Base-by-base conservation (phyloP, 2,888 invertebrate genomes). In the Hypolimnas misippus region DNA sequence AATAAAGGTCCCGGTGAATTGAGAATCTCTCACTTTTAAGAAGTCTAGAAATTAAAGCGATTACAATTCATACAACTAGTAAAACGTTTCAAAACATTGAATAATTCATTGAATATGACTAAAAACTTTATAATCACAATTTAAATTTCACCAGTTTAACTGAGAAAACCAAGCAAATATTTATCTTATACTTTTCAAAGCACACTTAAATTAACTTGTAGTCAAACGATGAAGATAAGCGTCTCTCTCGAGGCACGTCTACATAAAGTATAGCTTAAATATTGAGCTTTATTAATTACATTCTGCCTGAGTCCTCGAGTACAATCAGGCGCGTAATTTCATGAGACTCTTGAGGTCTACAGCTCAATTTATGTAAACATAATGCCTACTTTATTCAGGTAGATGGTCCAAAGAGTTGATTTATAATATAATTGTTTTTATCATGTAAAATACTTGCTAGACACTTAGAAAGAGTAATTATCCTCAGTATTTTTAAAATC, bases 241-340 rank as follows among this genome's bases (percentile, higher is more conserved):
- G 25, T 16, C 17, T 8, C 25, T 21, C 52, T 49, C 14, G 35
- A 52, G 56, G 46, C 42, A 12, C 19, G 21, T 62, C 10, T 38
- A 55, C 17, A 59, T 52, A 60, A 66, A 65, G 50, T 52, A 56
- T 51, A 38, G 29, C 10, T 49, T 55, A 38, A 40, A 46, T 53
- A 49, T 57, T 53, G 46, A 46, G 40, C 51, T 57, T 66, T 70
- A 70, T 68, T 66, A 67, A 73, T 67, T 68, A 62, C 54, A 66
- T 67, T 55, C 25, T 63, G 50, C 57, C 35, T 14, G 57, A 57
- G 55, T 52, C 52, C 33, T 60, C 64, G 49, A 56, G 62, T 49
- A 57, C 62, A 64, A 65, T 67, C 66, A 60, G 56, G 25, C 49
- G 17, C 66, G 55, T 46, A 68, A 67, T 65, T 71, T 73, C 68